Base-by-base conservation (phyloP, 1,140 invertebrate species). In the Pomacea maculata region DNA sequence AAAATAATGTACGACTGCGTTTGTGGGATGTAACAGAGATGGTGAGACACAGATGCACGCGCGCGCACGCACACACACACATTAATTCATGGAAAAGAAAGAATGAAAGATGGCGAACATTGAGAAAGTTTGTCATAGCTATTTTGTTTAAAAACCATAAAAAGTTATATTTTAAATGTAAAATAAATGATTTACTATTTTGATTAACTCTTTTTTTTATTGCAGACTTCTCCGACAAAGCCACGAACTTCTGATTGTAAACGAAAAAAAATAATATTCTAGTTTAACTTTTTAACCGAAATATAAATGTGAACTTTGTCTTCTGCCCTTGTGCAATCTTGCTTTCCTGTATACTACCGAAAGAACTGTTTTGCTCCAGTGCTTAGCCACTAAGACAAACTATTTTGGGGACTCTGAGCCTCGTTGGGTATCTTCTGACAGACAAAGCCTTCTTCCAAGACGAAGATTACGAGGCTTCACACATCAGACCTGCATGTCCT, bases 21-120 rank as follows among this genome's bases (percentile, higher is more conserved):
- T 21, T 67, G 2, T 25, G 6, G 17, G 25, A 19, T 21, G 17
- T 4, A 19, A 7, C 65, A 67, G 17, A 67, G 25, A 25, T 25
- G 25, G 0, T 25, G 25, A 25, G 25, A 25, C 25, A 25, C 25
- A 25, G 25, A 25, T n/a, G n/a, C 65, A 67, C 65, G 6, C 65
- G 6, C 65, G 52, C 73, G 52, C 73, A 57, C 73, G 1, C 68
- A 71, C 68, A 71, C 68, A 71, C 68, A 71, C 68, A n/a, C 68
- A 71, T 5, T 5, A 34, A 25, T 25, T 25, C 25, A 11, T 0
- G 70, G 8, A 34, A 71, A 34, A 7, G 70, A 71, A 7, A 71
- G 70, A 71, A 11, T 0, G 70, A 71, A 34, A 7, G 5, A 71
- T 7, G 11, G 5, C 0, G 45, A 7, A 71, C n/a, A 71, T 6